These are phyloP conservation scores for Nomada ruficornis DNA, from an alignment of 2,888 invertebrate species.

Conservation along the genomic window DNA sequence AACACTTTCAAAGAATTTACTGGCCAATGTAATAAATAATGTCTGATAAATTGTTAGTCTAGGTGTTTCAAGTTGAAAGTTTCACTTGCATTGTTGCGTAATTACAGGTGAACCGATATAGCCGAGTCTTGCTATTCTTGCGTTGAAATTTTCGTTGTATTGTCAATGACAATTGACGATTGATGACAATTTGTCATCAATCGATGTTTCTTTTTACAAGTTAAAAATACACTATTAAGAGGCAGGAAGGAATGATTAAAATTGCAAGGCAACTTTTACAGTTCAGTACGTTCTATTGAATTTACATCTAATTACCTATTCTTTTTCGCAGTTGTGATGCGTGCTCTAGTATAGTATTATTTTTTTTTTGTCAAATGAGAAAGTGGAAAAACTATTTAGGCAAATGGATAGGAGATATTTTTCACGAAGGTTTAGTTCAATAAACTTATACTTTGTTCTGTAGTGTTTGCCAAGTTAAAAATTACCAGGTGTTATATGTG, in stretches of 20 bases:
- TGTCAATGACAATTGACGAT: no score
- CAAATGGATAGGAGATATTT: no score
- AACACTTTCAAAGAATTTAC: background rate
- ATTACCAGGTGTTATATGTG: background rate
- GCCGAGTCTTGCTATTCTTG: constrained; percentile 1
- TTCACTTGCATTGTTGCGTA: constrained; percentile 16
- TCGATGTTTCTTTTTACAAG: background rate
- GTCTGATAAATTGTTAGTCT: constrained; percentile 1
- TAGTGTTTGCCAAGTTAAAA: background rate
- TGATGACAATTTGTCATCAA: no score
- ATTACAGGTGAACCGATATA: constrained; percentile 10
- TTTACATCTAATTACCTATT: background rate
- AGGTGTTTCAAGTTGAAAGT: constrained; percentile 2
- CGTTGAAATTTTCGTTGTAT: constrained; percentile 6
- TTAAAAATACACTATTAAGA: background rate
- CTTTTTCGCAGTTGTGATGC: background rate
- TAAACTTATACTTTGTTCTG: constrained; percentile 9
- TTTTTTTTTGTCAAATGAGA: background rate
- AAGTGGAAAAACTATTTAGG: no score
- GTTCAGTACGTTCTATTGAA: no score
- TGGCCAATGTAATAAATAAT: background rate
- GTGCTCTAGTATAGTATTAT: background rate
- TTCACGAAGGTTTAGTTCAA: constrained; percentile 8
- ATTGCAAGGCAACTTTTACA: background rate
- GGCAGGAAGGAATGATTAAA: background rate